These are phyloP conservation scores for Cariama cristata DNA, from an alignment of 2,113 vertebrate species.

Conservation along the genomic window DNA sequence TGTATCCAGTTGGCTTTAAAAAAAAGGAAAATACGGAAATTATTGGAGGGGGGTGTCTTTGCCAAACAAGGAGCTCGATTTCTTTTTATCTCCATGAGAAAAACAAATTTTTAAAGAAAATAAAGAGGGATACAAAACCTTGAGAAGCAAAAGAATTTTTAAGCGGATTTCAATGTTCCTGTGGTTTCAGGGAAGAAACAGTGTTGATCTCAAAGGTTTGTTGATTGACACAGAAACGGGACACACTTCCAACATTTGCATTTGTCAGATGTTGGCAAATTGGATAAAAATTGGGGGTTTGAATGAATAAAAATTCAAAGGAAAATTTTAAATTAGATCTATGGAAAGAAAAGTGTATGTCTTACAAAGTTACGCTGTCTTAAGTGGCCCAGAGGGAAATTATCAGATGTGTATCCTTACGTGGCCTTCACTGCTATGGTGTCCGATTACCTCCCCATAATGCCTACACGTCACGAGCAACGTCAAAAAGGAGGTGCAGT, in stretches of 20 bases:
- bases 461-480: background rate
- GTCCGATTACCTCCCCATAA: background rate
- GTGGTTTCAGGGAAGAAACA: background rate
- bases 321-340: background rate
- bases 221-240: background rate
- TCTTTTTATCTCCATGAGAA: background rate
- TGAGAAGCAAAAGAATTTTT: background rate
- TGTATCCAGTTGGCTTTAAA: background rate
- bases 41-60: background rate
- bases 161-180: background rate
- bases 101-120: background rate
- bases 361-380: background rate
- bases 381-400: background rate
- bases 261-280: background rate
- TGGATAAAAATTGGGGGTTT: background rate
- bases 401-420: background rate
- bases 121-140: background rate
- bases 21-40: background rate
- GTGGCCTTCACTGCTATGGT: background rate
- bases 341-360: background rate
- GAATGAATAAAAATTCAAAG: background rate
- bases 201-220: background rate
- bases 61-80: background rate
- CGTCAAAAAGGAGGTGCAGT: background rate
- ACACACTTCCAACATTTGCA: background rate